Evolutionary conservation across 2,888 invertebrate species (phyloP).

Genomic region (Leptinotarsa juncta): DNA sequence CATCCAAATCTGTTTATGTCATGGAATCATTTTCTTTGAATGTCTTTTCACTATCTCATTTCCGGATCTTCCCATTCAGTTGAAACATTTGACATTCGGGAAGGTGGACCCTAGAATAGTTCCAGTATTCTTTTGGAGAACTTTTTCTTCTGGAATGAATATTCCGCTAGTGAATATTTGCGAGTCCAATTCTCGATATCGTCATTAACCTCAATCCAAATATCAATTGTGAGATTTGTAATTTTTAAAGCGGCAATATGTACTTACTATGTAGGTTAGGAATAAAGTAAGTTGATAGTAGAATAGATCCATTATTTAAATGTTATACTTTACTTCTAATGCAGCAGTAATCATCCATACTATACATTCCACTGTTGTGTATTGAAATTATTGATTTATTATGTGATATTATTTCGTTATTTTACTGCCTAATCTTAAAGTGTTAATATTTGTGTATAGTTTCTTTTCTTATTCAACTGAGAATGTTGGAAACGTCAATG

Average conservation of each 20-base stretch:
- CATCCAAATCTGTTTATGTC: too few relatives aligned
- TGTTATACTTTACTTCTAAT: not conserved
- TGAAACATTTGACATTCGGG: conserved; percentile 15
- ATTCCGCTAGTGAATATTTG: too few relatives aligned
- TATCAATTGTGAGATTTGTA: not conserved
- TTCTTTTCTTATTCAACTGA: too few relatives aligned
- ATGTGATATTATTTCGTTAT: not conserved
- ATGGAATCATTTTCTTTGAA: too few relatives aligned
- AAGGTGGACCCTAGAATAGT: too few relatives aligned
- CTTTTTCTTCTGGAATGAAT: too few relatives aligned
- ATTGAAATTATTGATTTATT: not conserved
- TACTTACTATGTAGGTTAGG: not conserved
- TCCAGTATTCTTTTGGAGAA: too few relatives aligned
- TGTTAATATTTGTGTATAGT: too few relatives aligned
- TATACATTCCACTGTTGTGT: conserved; percentile 4
- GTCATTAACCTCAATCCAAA: not conserved
- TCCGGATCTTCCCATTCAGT: conserved; percentile 33
- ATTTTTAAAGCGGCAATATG: not conserved
- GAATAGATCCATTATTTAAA: too few relatives aligned
- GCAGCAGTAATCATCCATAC: conserved; percentile 9
- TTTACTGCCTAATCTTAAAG: not conserved
- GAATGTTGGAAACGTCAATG: too few relatives aligned
- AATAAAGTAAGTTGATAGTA: not conserved
- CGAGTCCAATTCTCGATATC: not conserved
- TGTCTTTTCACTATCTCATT: conserved; percentile 33